A percentile compares a stretch with the other conserved stretches of the same genome.
Evolutionary conservation across 2,888 invertebrate species (phyloP).

Genomic region (Frankliniella fusca): DNA sequence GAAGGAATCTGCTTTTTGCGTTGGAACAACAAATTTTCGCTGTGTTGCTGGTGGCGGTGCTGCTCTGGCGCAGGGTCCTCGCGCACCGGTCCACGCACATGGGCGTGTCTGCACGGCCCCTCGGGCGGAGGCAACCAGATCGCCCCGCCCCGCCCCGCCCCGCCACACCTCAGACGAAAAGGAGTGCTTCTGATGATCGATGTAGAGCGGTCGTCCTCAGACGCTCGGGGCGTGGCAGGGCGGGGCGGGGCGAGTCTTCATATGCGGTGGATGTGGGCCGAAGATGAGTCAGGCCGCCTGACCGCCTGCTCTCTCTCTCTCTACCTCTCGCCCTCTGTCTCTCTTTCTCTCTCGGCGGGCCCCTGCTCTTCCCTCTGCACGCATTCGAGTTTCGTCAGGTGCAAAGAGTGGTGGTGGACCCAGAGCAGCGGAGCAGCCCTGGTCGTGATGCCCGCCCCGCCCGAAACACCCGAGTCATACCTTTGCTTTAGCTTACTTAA

Average conservation of each 20-base stretch:
- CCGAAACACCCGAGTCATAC: too few relatives aligned
- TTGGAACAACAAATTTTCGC: too few relatives aligned
- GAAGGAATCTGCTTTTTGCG: too few relatives aligned
- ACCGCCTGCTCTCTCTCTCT: neutral
- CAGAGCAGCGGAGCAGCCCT: too few relatives aligned
- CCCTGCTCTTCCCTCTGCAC: too few relatives aligned
- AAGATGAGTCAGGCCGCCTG: conserved; percentile 5
- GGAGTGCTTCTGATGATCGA: neutral
- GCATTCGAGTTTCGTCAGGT: too few relatives aligned
- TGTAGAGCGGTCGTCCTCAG: neutral
- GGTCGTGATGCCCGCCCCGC: too few relatives aligned
- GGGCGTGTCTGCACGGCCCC: neutral
- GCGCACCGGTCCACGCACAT: neutral
- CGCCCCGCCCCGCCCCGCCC: neutral
- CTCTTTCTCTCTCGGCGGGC: neutral
- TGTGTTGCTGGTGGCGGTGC: too few relatives aligned
- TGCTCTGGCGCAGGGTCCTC: neutral
- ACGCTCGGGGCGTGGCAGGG: neutral
- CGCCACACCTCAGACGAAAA: neutral
- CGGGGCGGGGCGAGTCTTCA: neutral
- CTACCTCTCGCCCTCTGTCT: neutral
- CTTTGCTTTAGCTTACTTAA: too few relatives aligned
- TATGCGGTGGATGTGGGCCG: neutral
- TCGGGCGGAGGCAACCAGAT: neutral
- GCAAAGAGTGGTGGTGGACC: too few relatives aligned